Evolutionary conservation across 2,888 invertebrate species (phyloP).

Genomic region (Lissonota sp.): DNA sequence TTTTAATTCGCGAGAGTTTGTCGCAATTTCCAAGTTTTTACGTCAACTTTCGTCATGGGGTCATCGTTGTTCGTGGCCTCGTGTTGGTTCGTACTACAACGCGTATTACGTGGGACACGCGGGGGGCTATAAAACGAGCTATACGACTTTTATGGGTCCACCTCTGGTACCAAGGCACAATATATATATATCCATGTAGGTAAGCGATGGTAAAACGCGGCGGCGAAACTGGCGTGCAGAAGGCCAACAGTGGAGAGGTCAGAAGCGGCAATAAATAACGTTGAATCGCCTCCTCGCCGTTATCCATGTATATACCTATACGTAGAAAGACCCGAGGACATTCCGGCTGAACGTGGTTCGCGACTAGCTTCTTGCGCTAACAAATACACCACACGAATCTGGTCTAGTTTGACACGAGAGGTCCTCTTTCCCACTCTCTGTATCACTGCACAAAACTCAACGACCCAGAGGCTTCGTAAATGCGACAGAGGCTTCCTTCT

Average conservation of each 20-base stretch:
- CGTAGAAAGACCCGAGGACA: constrained; percentile 75
- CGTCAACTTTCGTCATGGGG: constrained; percentile 57
- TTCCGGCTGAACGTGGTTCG: constrained; percentile 73
- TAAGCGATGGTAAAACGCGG: constrained; percentile 73
- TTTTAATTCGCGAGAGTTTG: constrained; percentile 24
- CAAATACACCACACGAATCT: constrained; percentile 70
- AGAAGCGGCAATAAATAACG: constrained; percentile 81
- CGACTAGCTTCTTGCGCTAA: constrained; percentile 47
- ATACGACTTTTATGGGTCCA: constrained; percentile 68
- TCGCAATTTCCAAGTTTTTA: too few relatives aligned
- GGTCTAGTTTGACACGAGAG: constrained; percentile 72
- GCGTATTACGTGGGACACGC: constrained; percentile 57
- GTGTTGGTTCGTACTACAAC: constrained; percentile 38
- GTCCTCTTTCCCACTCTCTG: constrained; percentile 27
- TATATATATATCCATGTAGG: constrained; percentile 40
- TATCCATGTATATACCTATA: constrained; percentile 64
- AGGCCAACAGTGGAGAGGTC: constrained; percentile 74
- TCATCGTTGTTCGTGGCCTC: constrained; percentile 54
- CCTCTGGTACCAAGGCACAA: constrained; percentile 38
- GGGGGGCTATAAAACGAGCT: constrained; percentile 63
- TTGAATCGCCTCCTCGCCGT: constrained; percentile 69
- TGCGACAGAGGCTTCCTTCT: constrained; percentile 5
- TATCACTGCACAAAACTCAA: constrained; percentile 71
- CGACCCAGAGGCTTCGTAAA: constrained; percentile 36
- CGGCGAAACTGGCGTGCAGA: constrained; percentile 79